Base-by-base conservation (phyloP, 2,888 invertebrate species). In the Prosapia bicincta region DNA sequence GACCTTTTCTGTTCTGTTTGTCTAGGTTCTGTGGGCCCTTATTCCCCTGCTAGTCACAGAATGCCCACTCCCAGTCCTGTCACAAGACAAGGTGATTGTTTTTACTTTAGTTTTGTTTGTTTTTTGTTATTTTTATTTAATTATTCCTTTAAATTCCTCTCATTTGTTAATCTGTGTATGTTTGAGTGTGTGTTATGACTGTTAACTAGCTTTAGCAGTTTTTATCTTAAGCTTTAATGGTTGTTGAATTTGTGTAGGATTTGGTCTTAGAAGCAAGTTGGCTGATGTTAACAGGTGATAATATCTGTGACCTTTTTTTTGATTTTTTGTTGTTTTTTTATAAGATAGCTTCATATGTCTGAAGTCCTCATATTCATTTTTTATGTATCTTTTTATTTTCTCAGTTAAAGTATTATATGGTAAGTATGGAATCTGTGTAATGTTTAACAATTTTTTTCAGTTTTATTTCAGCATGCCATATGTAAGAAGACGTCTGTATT, bases 41-140 rank as follows among this genome's bases (percentile, higher is more conserved):
- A 81, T 79, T 81, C 81, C 78, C 81, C 81, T 73, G 81, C 81
- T 79, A 80, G 81, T 78, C 81, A 81, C 79, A 79, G 81, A 79
- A 79, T 81, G 81, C 81, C 81, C 78, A 81, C 81, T 75, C 81
- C 80, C 77, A 81, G 81, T 80, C 81, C 81, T 77, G 80, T 81
- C 79, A 80, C 81, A 77, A 77, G 81, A 79, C 81, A 81, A 80
- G 80, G 80, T 80, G 80, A 80, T 75, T 75, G 72, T 78, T 76
- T 73, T 77, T 66, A 38, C 24, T 74, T 73, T 73, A 38, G 26
- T 70, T 73, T 68, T 67, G 69, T 71, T 38, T 69, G 68, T 38
- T 74, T 71, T 30, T 30, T 43, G 65, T 67, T 32, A 28, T 30
- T 73, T 73, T 38, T 69, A 65, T 65, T 71, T 30, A 71, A 67